Base-by-base conservation (phyloP, 2,113 vertebrate genomes). In the Trinectes maculatus region DNA sequence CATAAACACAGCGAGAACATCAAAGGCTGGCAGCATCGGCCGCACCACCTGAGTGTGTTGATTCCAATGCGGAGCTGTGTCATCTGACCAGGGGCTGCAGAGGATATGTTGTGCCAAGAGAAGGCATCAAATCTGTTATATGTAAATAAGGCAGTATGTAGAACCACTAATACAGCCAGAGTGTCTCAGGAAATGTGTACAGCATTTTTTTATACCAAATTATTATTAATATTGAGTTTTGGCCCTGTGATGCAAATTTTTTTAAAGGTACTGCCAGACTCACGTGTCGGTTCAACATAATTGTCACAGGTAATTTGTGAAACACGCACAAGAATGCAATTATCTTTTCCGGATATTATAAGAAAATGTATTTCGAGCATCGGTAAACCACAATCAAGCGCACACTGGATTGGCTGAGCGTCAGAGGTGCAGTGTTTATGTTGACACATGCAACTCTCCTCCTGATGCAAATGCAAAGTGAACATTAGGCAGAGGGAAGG, bases 391-490 rank as follows among this genome's bases (percentile, higher is more conserved):
- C 28, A 66, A 71, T 43, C 34, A 21, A 67, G 48, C 53, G 34
- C 58, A 36, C 52, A 47, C 60, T 56, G 5, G 29, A 54, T 10
- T 71, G 65, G 78, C 51, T 37, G n/a, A n/a, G 3, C 42, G 8
- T 77, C 75, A 28, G 39, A 56, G 49, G 61, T 66, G 55, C 52
- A 67, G 83, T 89, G 74, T 84, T 89, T 89, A 85, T 88, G 86
- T 91, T 90, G 85, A 90, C 86, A 87, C 80, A 79, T 79, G 85
- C 84, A 85, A 77, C 83, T 80, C 78, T 79, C 77, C 71, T 84
- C 82, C 73, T 73, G 71, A 91, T 91, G 89, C 89, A 90, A 89
- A 88, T 89, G 81, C 80, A 87, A 88, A 85, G 79, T 84, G 81
- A 88, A 90, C 85, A 89, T 87, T 90, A 81, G 79, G 72, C 55